Conservation (phyloP, 2,888 invertebrate species). For the Tribolium freemani region DNA sequence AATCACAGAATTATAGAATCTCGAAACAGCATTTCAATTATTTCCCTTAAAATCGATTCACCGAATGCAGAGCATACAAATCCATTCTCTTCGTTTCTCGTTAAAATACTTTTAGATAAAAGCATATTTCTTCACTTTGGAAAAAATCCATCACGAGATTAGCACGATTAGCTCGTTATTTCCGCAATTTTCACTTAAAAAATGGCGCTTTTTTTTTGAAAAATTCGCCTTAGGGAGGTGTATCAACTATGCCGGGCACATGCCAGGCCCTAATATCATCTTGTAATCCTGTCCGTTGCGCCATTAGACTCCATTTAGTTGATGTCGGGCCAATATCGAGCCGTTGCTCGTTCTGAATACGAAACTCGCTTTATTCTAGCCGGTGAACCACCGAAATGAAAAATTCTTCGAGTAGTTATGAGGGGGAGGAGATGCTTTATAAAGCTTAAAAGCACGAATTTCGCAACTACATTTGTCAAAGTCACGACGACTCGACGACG, state of each 20-base stretch:
- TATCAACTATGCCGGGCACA: conserved; percentile 39
- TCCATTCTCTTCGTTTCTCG: too few relatives aligned
- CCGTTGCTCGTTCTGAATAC: conserved; percentile 40
- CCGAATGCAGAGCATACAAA: too few relatives aligned
- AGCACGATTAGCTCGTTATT: too few relatives aligned
- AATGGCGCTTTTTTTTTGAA: too few relatives aligned
- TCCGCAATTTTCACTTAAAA: too few relatives aligned
- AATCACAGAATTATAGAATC: too few relatives aligned
- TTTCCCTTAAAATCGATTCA: too few relatives aligned
- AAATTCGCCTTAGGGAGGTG: neutral
- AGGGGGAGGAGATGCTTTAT: conserved; percentile 40
- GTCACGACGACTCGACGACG: neutral
- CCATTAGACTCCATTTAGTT: conserved; percentile 45
- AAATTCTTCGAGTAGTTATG: conserved; percentile 49
- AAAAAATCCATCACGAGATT: too few relatives aligned
- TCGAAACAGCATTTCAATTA: too few relatives aligned
- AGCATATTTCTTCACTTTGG: too few relatives aligned
- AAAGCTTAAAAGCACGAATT: conserved; percentile 33
- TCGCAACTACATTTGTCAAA: neutral
- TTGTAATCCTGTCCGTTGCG: conserved; percentile 43
- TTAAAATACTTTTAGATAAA: too few relatives aligned
- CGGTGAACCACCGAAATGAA: conserved; percentile 48
- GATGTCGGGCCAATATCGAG: conserved; percentile 43
- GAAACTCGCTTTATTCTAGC: conserved; percentile 25
- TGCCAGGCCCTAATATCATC: conserved; percentile 41